Percentiles rank a stretch among this genome's conserved stretches.
These are phyloP conservation scores for Brachyptera putata DNA, from an alignment of 2,888 invertebrate genomes.

Conservation along the genomic window DNA sequence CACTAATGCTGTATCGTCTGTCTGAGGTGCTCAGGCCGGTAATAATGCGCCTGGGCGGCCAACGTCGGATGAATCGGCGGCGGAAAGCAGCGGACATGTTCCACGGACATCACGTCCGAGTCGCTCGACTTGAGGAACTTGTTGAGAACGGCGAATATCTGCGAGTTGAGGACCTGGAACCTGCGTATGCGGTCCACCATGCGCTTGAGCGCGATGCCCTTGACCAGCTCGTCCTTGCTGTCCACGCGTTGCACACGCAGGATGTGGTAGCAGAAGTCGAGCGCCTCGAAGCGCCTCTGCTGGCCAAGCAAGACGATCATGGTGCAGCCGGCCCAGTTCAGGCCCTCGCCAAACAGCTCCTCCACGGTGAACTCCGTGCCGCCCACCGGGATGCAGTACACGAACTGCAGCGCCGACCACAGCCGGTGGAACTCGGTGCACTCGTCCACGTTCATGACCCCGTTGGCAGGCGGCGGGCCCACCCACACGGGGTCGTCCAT, in stretches of 20 bases:
- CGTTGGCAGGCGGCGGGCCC: conserved; percentile 82
- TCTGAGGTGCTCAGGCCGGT: conserved; percentile 50
- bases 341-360: conserved; percentile 97
- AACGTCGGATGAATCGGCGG: conserved; percentile 81
- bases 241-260: conserved; percentile 92
- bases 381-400: conserved; percentile 94
- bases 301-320: conserved; percentile 94
- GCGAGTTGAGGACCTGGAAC: conserved; percentile 97
- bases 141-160: conserved; percentile 92
- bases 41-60: conserved; percentile 57
- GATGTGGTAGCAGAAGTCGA: conserved; percentile 98
- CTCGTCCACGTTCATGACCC: conserved; percentile 94
- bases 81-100: conserved; percentile 95
- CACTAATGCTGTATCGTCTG: conserved; percentile 46
- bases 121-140: conserved; percentile 87
- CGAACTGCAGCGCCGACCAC: conserved; percentile 98
- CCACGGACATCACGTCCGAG: conserved; percentile 75
- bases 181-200: conserved; percentile 97
- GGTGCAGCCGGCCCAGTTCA: conserved; percentile 98
- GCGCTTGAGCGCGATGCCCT: conserved; percentile 88
- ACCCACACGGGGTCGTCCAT: conserved; percentile 89
- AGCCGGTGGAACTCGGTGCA: conserved; percentile 94
- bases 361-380: conserved; percentile 96
- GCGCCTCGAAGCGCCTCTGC: conserved; percentile 91
- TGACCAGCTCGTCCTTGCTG: conserved; percentile 90